A percentile compares a stretch with the other conserved stretches of the same genome.
Evolutionary conservation across 2,113 vertebrate genomes (phyloP).

Genomic region (Promerops cafer): DNA sequence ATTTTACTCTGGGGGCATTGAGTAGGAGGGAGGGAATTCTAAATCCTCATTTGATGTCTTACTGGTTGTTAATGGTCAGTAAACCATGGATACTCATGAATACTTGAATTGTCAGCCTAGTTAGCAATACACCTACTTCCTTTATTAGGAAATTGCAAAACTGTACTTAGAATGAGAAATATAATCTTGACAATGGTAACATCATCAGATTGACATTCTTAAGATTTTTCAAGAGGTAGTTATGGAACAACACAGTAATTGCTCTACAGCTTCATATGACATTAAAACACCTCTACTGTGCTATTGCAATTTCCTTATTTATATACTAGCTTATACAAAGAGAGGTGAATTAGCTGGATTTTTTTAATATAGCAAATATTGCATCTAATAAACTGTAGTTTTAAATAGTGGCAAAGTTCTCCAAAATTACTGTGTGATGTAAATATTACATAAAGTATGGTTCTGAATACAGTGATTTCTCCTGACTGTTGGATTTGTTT

Average conservation of each 20-base stretch:
- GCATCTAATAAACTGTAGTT: background rate
- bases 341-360: background rate
- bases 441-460: background rate
- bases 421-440: background rate
- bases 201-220: background rate
- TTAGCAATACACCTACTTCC: background rate
- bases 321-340: background rate
- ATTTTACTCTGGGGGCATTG: background rate
- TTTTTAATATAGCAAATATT: background rate
- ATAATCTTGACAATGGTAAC: background rate
- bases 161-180: background rate
- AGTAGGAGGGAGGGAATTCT: background rate
- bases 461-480: background rate
- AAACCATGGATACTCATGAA: background rate
- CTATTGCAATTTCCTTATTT: constrained; percentile 9
- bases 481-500: background rate
- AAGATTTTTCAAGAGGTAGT: background rate
- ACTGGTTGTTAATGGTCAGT: background rate
- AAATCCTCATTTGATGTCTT: background rate
- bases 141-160: background rate
- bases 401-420: background rate
- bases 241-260: background rate
- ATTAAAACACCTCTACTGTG: background rate
- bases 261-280: background rate
- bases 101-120: background rate